These are phyloP conservation scores for Neria commutata DNA, from an alignment of 2,888 invertebrate species.

Conservation along the genomic window DNA sequence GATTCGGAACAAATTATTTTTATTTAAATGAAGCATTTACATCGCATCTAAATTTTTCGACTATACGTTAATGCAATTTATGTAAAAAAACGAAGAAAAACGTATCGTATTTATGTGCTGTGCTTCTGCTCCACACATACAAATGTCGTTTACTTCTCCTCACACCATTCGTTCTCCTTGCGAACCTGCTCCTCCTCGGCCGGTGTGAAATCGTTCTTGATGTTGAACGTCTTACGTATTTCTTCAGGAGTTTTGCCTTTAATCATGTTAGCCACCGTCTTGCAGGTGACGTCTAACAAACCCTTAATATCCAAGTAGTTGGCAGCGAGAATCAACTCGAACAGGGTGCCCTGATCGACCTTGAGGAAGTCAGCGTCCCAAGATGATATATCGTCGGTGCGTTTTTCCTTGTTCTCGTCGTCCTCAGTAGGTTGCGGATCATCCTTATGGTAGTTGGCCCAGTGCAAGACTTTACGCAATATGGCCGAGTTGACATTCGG, in stretches of 20 bases:
- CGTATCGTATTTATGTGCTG: no score
- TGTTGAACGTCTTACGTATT: slow-evolving; percentile 95
- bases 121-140: no score
- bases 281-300: slow-evolving; percentile 95
- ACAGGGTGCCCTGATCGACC: slow-evolving; percentile 96
- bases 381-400: slow-evolving; percentile 98
- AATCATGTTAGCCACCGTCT: slow-evolving; percentile 98
- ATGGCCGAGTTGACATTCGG: slow-evolving; percentile 98
- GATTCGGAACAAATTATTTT: background rate
- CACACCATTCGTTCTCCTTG: slow-evolving; percentile 89
- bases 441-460: slow-evolving; percentile 93
- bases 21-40: no score
- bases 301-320: slow-evolving; percentile 97
- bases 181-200: slow-evolving; percentile 98
- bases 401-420: slow-evolving; percentile 95
- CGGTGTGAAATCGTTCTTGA: slow-evolving; percentile 94
- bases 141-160: slow-evolving; percentile 45
- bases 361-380: slow-evolving; percentile 99
- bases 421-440: slow-evolving; percentile 96
- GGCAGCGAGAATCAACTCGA: slow-evolving; percentile 95
- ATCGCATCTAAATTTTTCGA: no score
- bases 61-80: no score
- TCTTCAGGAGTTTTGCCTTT: slow-evolving; percentile 98
- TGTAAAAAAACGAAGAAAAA: no score
- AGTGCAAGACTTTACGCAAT: slow-evolving; percentile 89